These are phyloP conservation scores for Cheracebus regulus DNA, from an alignment of 2,797 vertebrate genomes.

Conservation along the genomic window DNA sequence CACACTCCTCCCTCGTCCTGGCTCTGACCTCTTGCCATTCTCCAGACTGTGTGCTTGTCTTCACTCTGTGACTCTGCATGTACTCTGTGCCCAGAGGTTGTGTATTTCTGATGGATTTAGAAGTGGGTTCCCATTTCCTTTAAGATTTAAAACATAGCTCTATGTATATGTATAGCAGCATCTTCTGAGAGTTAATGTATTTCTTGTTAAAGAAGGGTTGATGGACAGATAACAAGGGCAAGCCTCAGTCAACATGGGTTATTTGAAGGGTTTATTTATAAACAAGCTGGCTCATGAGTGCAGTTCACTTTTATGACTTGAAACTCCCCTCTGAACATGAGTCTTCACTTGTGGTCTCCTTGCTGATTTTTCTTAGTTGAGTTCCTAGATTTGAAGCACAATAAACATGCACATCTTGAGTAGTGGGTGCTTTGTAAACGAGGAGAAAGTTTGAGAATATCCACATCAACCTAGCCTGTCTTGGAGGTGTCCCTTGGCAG, in stretches of 20 bases:
- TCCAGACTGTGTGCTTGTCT: not conserved
- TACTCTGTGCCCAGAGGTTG: not conserved
- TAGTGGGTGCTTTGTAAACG: not conserved
- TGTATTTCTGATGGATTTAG: not conserved
- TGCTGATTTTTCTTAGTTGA: not conserved
- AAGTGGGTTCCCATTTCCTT: not conserved
- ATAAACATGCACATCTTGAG: not conserved
- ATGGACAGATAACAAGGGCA: not conserved
- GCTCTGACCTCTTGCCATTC: not conserved
- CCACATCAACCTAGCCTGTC: no score
- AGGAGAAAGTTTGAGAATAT: not conserved
- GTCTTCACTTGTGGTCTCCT: not conserved
- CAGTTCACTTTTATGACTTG: not conserved
- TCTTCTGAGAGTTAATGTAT: not conserved
- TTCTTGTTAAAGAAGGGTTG: not conserved
- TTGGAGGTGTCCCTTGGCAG: not conserved
- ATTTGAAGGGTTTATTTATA: not conserved
- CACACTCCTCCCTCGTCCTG: no score
- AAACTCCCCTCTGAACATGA: not conserved
- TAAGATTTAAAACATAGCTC: not conserved
- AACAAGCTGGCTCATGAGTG: not conserved
- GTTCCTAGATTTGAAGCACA: not conserved
- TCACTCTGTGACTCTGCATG: not conserved
- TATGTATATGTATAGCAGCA: rapidly evolving
- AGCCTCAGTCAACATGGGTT: not conserved